Evolutionary conservation across 2,113 vertebrate species (phyloP), one percentile per base, ranked within the genome.

Genomic region (Calonectris borealis): DNA sequence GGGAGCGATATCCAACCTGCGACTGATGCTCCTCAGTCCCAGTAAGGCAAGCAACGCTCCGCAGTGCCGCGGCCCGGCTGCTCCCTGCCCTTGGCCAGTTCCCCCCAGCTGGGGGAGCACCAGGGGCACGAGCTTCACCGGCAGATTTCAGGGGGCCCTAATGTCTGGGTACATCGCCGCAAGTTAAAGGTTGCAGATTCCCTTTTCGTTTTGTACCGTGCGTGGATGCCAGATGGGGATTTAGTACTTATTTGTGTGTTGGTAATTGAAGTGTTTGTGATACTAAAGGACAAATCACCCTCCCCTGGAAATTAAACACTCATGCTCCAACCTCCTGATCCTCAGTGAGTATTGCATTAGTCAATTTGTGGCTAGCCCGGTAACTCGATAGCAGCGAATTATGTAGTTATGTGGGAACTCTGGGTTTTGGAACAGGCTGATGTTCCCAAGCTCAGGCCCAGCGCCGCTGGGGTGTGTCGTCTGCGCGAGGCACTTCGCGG

Each of bases 371-470:
- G 98, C 83, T 78, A 92, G 95, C 95, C 84, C 86, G 54, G 97
- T 97, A 98, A 98, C 81, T 73, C 3, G 61, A 98, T 94, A 98
- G 97, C 95, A 94, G 80, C 0, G 2, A 94, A 95, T 97, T 97
- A 96, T 95, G 94, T 66, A 94, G 94, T 97, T 97, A 68, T 97
- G 97, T 97, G 97, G 98, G 97, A 98, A 97, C 69, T 98, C 94
- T 98, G 97, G 91, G 81, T 86, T 98, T 96, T 98, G 98, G 98
- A 98, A 97, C 55, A 52, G 78, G 84, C 64, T 36, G 88, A 95
- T 93, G 93, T 98, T 98, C 98, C 97, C 97, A 98, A 96, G 95
- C 97, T 96, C 93, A 57, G 95, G 60, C 85, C 90, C 92, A 93
- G 64, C 58, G 22, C 84, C 91, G 29, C 66, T 88, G 66, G 97